Evolutionary conservation across 2,888 invertebrate species (phyloP).

Genomic region (Pseudococcus viburni): DNA sequence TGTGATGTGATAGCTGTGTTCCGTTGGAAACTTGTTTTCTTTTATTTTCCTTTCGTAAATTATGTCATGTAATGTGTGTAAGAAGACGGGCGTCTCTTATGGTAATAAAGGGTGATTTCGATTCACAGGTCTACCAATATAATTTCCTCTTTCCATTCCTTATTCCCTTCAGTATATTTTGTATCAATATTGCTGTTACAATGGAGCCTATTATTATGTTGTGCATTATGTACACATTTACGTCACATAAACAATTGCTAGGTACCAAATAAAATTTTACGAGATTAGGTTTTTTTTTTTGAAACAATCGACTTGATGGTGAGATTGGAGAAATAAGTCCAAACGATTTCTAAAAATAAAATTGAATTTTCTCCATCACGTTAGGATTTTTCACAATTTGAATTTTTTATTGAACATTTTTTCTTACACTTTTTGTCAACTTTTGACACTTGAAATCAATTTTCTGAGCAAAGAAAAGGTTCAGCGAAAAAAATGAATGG

Average conservation of each 20-base stretch:
- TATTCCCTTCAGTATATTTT: not conserved
- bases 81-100: not conserved
- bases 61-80: not conserved
- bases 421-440: too few species aligned
- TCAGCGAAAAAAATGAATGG: too few species aligned
- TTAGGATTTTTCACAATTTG: too few species aligned
- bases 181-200: not conserved
- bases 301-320: not conserved
- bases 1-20: constrained; percentile 20
- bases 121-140: not conserved
- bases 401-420: too few species aligned
- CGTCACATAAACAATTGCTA: constrained; percentile 14
- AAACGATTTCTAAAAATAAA: too few species aligned
- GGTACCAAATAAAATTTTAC: not conserved
- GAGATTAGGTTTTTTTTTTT: not conserved
- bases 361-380: too few species aligned
- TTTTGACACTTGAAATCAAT: too few species aligned
- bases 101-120: not conserved
- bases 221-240: not conserved
- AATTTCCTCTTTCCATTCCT: not conserved
- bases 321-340: too few species aligned
- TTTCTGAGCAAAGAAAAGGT: too few species aligned
- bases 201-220: not conserved
- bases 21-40: not conserved
- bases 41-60: not conserved